Base-by-base conservation (phyloP, 2,113 vertebrate genomes). In the Dipodomys spectabilis region DNA sequence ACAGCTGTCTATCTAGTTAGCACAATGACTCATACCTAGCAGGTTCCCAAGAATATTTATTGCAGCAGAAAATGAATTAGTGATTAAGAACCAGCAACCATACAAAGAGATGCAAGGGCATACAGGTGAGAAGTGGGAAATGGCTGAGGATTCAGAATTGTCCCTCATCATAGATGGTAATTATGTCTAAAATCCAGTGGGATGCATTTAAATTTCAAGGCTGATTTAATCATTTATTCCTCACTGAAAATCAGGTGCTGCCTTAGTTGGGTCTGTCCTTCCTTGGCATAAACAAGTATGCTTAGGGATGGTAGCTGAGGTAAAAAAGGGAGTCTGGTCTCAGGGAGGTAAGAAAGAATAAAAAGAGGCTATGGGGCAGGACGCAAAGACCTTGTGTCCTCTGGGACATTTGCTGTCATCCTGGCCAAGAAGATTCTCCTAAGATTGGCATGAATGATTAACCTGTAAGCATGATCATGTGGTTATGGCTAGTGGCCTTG, bases 141-240 rank as follows among this genome's bases (percentile, higher is more conserved):
- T 35, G 3, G 5, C 67, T 3, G 6, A 62, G 22, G 35, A 57
- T 22, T 88, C 32, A 67, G 1, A 23, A n/a, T 39, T 32, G 5
- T 15, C 73, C 44, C 32, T 77, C 60, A 6, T 71, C 49, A 68
- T 25, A 28, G 32, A 92, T 22, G 20, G 16, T 77, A 13, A 68
- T 25, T 25, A 20, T 11, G 2, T 82, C 73, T 92, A 90, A 49
- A 79, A 80, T 30, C 62, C 28, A 84, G 0, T 60, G 49, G 64
- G 20, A 45, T 75, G 2, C 35, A 19, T 84, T 91, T 77, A 64
- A 45, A 86, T 84, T 78, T 89, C 15, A 73, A 45, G 62, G 16
- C 4, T 87, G 80, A 53, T 73, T 91, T 89, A 67, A 19, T 81
- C 12, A 94, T 45, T 35, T 90, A 68, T 65, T 84, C 32, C 77